These are phyloP conservation scores for Eupithecia centaureata DNA, from an alignment of 2,888 invertebrate genomes.

Conservation along the genomic window DNA sequence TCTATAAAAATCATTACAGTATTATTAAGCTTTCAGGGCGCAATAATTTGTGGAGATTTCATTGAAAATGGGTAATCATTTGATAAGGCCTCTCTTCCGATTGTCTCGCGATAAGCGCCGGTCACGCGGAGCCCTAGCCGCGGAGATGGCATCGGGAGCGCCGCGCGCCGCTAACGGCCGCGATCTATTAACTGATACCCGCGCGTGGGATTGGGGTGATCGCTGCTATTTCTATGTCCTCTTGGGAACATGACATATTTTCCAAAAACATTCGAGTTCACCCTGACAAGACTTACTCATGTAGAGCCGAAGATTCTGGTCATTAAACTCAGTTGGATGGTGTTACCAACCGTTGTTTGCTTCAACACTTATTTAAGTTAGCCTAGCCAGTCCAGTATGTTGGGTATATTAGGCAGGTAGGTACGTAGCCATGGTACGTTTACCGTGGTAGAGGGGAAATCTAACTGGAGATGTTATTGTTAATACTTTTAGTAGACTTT, in stretches of 20 bases:
- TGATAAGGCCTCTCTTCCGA: neutral
- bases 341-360: neutral
- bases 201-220: slow-evolving; percentile 21
- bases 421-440: too few relatives aligned
- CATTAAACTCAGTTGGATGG: neutral
- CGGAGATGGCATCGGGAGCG: slow-evolving; percentile 22
- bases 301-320: neutral
- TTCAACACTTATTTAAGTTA: neutral
- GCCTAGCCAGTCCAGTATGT: too few relatives aligned
- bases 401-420: too few relatives aligned
- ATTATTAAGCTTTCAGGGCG: neutral
- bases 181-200: slow-evolving; percentile 43
- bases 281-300: neutral
- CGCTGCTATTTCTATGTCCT: slow-evolving; percentile 11
- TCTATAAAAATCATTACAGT: too few relatives aligned
- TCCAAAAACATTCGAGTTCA: neutral
- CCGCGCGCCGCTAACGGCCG: slow-evolving; percentile 21
- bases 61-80: neutral
- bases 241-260: slow-evolving; percentile 13
- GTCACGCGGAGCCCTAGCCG: neutral
- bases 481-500: too few relatives aligned
- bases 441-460: too few relatives aligned
- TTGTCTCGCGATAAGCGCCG: slow-evolving; percentile 2
- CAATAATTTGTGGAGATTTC: neutral
- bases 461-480: too few relatives aligned